Percentiles rank a stretch among this genome's conserved stretches.
These are phyloP conservation scores for Vombatus ursinus DNA, from an alignment of 2,113 vertebrate species.

Conservation along the genomic window DNA sequence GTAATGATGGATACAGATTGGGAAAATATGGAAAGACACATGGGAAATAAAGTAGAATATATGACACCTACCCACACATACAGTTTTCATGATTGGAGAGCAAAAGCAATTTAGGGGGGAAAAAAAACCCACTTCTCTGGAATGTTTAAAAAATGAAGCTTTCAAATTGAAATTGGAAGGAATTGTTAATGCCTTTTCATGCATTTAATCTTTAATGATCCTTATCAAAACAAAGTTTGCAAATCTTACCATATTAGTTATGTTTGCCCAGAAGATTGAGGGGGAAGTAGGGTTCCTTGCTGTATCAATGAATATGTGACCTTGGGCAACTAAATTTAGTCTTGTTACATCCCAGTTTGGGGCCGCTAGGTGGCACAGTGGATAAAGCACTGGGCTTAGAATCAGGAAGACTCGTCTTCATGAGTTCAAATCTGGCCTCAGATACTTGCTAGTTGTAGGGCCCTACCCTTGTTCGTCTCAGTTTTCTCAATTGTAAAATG, in stretches of 20 bases:
- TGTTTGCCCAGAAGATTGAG: slow-evolving; percentile 37
- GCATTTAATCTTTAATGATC: slow-evolving; percentile 56
- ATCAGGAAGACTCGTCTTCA: neutral
- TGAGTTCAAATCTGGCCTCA: neutral
- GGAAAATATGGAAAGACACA: slow-evolving; percentile 57
- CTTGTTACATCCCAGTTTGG: neutral
- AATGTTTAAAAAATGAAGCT: slow-evolving; percentile 43
- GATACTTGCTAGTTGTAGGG: too few species aligned
- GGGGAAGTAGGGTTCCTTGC: neutral
- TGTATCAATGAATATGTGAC: neutral
- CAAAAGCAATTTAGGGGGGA: neutral
- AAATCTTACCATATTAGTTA: slow-evolving; percentile 48
- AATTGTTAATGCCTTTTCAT: slow-evolving; percentile 36
- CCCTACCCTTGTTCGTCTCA: too few species aligned
- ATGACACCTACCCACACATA: slow-evolving; percentile 47
- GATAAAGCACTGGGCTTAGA: neutral
- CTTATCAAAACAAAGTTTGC: slow-evolving; percentile 39
- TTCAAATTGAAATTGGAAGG: slow-evolving; percentile 19
- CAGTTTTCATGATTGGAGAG: slow-evolving; percentile 47
- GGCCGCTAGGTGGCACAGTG: neutral
- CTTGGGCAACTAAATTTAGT: neutral
- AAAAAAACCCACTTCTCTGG: slow-evolving; percentile 29
- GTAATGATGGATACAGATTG: slow-evolving; percentile 70
- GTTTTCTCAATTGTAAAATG: too few species aligned
- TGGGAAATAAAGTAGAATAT: slow-evolving; percentile 60